These are phyloP conservation scores for Montipora capricornis DNA, from an alignment of 64 coral and sea anemone species.

Conservation along the genomic window DNA sequence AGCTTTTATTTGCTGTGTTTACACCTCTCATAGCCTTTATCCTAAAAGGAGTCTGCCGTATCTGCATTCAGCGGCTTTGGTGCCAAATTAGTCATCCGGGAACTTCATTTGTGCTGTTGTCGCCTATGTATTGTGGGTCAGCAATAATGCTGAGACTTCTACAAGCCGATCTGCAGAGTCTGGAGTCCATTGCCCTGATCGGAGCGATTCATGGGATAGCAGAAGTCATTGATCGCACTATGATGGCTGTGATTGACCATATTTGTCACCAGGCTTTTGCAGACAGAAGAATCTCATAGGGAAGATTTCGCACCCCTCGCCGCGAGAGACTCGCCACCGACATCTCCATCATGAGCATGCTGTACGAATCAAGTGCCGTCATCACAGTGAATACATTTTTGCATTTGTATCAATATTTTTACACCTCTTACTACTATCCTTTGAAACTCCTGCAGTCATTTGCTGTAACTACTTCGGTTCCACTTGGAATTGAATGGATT, in stretches of 20 bases:
- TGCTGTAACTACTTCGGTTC: slow-evolving; percentile 6
- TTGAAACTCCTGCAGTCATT: not conserved
- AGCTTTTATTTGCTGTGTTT: not conserved
- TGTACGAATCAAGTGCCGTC: slow-evolving; percentile 22
- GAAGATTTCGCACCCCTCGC: slow-evolving; percentile 20
- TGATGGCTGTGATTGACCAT: not conserved
- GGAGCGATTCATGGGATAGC: slow-evolving; percentile 20
- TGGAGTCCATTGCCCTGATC: slow-evolving; percentile 14
- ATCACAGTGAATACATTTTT: slow-evolving; percentile 2
- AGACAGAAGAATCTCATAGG: not conserved
- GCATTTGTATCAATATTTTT: slow-evolving; percentile 20
- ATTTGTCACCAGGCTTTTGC: not conserved
- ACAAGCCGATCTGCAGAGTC: slow-evolving; percentile 16
- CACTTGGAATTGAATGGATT: slow-evolving; percentile 3
- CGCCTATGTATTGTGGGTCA: slow-evolving; percentile 29
- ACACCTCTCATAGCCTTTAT: not conserved
- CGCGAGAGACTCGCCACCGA: slow-evolving; percentile 17
- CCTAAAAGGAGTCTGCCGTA: not conserved
- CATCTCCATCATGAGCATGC: slow-evolving; percentile 12
- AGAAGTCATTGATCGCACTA: slow-evolving; percentile 19
- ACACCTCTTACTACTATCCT: not conserved
- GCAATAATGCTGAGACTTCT: slow-evolving; percentile 13
- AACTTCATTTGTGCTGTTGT: slow-evolving; percentile 16
- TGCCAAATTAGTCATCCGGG: slow-evolving; percentile 17
- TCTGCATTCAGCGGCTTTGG: slow-evolving; percentile 24